Evolutionary conservation across 1,140 invertebrate genomes (phyloP), one percentile per base, ranked within the genome.

Genomic region (Trinorchestia longiramus): DNA sequence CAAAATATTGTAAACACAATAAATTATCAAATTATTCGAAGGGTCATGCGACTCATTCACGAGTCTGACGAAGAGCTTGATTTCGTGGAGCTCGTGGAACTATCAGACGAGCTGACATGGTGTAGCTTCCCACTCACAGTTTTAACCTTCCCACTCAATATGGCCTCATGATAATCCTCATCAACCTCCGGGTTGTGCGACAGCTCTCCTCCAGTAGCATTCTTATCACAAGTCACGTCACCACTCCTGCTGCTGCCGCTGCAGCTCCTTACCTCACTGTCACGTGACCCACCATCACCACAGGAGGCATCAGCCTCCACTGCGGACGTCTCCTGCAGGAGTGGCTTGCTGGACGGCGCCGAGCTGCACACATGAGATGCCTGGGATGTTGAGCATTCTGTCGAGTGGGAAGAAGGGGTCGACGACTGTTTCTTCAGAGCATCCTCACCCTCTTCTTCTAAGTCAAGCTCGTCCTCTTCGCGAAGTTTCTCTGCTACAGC

Each of bases 51-150:
- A 41, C 40, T 87, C 87, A 87, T 90, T 77, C 43, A 90, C 43
- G 88, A 45, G 47, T 94, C 92, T 47, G 44, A 94, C 40, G 92
- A 94, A 3, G 92, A 94, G 41, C 92, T 94, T 40, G 92, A 94
- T 44, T 94, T 94, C 0, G 92, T 94, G 11, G 92, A 94, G 44
- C 92, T 94, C 6, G 92, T 94, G 4, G 92, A 47, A 47, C 92
- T 94, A 45, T 94, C 92, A n/a, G 92, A 94, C 11, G 92, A 94
- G n/a, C 92, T 94, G 40, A 94, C 92, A n/a, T 94, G 92, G 44
- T 94, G 92, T 0, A 94, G 92, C 44, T 94, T 94, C 43, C 92
- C 92, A 94, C 92, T 94, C 3, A 94, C n/a, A 36, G 45, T 94
- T 36, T 94, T 94, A 40, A 94, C 92, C 44, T 94, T 94, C 8